phyloP scores from a whole-genome alignment of 2,113 vertebrate genomes.

The Limnothrissa miodon region DNA sequence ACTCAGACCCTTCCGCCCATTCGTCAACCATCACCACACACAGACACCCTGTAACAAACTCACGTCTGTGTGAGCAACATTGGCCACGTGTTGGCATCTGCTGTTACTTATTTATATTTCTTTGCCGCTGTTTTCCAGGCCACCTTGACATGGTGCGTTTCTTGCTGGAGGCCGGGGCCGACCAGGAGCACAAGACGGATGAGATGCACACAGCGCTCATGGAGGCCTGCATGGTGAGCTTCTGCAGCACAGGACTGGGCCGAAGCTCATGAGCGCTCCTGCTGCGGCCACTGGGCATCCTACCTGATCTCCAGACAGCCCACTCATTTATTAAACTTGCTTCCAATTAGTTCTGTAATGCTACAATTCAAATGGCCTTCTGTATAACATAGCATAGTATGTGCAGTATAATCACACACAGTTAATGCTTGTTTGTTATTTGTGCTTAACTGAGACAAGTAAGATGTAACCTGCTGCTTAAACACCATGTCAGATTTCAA shows the following conservation, averaged over 20 bases:
- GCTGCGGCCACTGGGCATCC: not conserved
- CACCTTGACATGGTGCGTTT: constrained; percentile 99
- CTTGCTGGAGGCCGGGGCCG: constrained; percentile 96
- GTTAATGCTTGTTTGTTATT: not conserved
- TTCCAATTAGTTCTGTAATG: too few species aligned
- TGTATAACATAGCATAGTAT: not conserved
- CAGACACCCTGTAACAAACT: too few species aligned
- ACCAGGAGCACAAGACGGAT: constrained; percentile 98
- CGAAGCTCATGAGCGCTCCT: not conserved
- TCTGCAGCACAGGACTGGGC: not conserved
- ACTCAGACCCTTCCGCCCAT: not conserved
- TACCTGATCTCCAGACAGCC: too few species aligned
- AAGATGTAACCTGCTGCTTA: not conserved
- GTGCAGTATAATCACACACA: not conserved
- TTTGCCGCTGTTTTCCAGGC: constrained; percentile 69
- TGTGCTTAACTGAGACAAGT: not conserved
- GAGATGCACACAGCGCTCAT: constrained; percentile 99
- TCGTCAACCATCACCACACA: too few species aligned
- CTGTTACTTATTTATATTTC: not conserved
- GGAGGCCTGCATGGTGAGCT: constrained; percentile 98
- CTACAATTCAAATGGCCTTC: too few species aligned
- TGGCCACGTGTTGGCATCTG: not conserved
- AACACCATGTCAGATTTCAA: too few species aligned
- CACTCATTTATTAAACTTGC: too few species aligned
- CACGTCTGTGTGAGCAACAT: not conserved